Base-by-base conservation (phyloP, 2,888 invertebrate species). In the Subacronicta megacephala region DNA sequence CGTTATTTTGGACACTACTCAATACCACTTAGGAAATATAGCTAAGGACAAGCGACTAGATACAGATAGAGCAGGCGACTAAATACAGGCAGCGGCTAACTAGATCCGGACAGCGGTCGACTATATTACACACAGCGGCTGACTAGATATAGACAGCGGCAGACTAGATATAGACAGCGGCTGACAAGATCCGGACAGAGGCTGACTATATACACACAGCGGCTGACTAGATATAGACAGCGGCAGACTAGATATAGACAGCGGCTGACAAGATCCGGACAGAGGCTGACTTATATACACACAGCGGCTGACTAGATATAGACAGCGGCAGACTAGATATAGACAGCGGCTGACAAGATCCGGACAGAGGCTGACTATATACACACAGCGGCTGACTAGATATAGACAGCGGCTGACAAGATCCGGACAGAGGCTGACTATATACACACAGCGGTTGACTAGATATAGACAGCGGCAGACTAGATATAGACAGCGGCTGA, bases 31-130 rank as follows among this genome's bases (percentile, higher is more conserved):
- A 52, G 47, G 49, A 53, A 58, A 57, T 69, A 56, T 53, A 63
- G 56, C 55, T 64, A 58, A 54, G 58, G 76, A 72, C 70, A 62
- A 72, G 65, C 50, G 42, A 47, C 56, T n/a, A n/a, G n/a, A n/a
- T n/a, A n/a, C n/a, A n/a, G n/a, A n/a, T n/a, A n/a, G n/a, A n/a
- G n/a, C n/a, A n/a, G n/a, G n/a, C n/a, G 76, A 77, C 77, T 75
- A 77, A 75, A 70, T 42, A 35, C 42, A 36, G 42, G 36, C 43
- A 26, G 13, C 38, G 41, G n/a, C n/a, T n/a, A n/a, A n/a, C n/a
- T n/a, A n/a, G n/a, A n/a, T n/a, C 3, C 9, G 13, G 16, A 12
- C 20, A n/a, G 16, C 7, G 0, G 9, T 13, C 23, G 29, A 36
- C 51, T 36, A 37, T n/a, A n/a, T n/a, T 26, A 42, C 12, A 17